These are phyloP conservation scores for Meliscaeva auricollis DNA, from an alignment of 2,888 invertebrate species.

Conservation along the genomic window DNA sequence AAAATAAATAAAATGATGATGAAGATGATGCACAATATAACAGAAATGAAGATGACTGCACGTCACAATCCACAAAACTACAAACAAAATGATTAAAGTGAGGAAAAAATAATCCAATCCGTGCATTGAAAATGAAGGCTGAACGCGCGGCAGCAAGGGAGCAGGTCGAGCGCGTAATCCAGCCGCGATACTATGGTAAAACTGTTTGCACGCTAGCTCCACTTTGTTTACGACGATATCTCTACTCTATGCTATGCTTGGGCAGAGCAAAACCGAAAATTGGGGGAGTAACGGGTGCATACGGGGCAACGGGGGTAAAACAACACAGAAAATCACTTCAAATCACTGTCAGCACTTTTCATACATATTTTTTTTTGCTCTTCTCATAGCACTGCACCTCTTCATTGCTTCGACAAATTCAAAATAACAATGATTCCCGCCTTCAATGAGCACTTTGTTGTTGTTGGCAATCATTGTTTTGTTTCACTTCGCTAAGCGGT, in stretches of 20 bases:
- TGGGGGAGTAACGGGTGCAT: not conserved
- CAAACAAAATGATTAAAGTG: conserved; percentile 13
- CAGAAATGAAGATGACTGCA: conserved; percentile 19
- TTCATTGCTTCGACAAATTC: conserved; percentile 47
- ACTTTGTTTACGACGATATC: conserved; percentile 66
- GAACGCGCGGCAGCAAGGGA: conserved; percentile 10
- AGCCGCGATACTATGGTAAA: conserved; percentile 59
- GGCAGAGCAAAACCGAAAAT: conserved; percentile 11
- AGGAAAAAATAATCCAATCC: conserved; percentile 30
- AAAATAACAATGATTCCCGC: conserved; percentile 40
- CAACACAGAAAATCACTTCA: conserved; percentile 34
- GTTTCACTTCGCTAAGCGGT: conserved; percentile 42
- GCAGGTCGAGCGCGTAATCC: conserved; percentile 62
- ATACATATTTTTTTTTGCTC: conserved; percentile 14
- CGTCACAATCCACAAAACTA: conserved; percentile 27
- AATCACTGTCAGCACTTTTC: conserved; percentile 64
- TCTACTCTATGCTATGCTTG: not conserved
- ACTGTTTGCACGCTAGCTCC: conserved; percentile 66
- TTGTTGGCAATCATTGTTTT: not conserved
- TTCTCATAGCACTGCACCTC: conserved; percentile 41
- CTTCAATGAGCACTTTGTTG: conserved; percentile 47
- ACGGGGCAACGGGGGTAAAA: not conserved
- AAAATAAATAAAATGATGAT: conserved; percentile 43
- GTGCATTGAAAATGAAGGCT: not conserved
- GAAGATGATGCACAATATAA: too few species aligned